These are phyloP conservation scores for Steatornis caripensis DNA, from an alignment of 2,113 vertebrate genomes.

Conservation along the genomic window DNA sequence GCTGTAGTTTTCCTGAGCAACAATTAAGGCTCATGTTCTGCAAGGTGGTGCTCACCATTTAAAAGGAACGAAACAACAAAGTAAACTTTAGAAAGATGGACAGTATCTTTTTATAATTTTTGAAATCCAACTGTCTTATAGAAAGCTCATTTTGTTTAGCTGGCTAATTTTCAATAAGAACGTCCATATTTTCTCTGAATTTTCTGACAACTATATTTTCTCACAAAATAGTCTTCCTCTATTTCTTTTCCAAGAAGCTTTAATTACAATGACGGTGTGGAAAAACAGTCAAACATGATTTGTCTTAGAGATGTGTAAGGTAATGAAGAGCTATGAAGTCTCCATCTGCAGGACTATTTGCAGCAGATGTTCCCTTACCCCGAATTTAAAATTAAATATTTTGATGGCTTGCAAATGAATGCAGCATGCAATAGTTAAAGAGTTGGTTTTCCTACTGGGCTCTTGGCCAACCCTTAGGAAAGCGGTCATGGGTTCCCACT, in stretches of 20 bases:
- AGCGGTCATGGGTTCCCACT: neutral
- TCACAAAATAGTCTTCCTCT: neutral
- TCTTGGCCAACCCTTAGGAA: neutral
- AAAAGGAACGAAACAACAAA: neutral
- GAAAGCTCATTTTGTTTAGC: neutral
- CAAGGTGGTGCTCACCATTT: neutral
- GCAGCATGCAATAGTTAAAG: neutral
- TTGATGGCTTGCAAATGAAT: neutral
- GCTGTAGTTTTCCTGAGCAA: neutral
- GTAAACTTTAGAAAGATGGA: neutral
- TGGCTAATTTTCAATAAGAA: neutral
- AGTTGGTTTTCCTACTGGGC: neutral
- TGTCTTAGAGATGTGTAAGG: neutral
- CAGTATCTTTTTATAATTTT: neutral
- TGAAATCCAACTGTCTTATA: neutral
- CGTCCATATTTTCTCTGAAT: neutral
- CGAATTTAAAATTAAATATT: neutral
- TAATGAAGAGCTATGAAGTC: neutral
- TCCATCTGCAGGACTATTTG: neutral
- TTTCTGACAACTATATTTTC: neutral
- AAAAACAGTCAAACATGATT: neutral
- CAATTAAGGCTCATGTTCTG: neutral
- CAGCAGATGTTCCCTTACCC: neutral
- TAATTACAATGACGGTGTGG: neutral
- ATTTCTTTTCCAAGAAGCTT: neutral